phyloP scores from a whole-genome alignment of 2,888 invertebrate species.

The Amblyjoppa proteus region DNA sequence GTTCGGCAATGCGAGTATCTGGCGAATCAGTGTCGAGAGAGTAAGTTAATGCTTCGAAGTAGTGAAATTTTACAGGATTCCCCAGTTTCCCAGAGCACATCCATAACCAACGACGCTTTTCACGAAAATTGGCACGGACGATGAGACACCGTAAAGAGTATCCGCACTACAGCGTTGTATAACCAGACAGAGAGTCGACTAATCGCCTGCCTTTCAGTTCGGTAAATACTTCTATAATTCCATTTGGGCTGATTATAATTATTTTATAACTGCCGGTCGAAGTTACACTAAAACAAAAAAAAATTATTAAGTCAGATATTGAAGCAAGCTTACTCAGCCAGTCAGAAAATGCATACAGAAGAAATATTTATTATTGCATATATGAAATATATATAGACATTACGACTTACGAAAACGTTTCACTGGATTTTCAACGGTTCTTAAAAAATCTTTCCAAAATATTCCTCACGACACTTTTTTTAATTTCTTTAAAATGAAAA shows the following conservation, averaged over 20 bases:
- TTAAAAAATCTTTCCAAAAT: too few species aligned
- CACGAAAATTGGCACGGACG: constrained; percentile 70
- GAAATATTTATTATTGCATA: not conserved
- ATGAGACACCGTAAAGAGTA: constrained; percentile 42
- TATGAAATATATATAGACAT: not conserved
- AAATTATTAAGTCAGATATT: not conserved
- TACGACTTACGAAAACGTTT: not conserved
- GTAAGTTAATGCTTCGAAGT: not conserved
- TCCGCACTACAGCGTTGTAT: constrained; percentile 60
- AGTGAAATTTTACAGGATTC: not conserved
- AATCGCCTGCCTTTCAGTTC: constrained; percentile 64
- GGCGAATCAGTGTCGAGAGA: not conserved
- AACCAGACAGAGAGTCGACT: constrained; percentile 71
- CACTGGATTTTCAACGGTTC: not conserved
- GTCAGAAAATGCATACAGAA: too few species aligned
- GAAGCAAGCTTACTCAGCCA: too few species aligned
- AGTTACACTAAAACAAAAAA: constrained; percentile 2
- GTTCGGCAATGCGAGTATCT: constrained; percentile 67
- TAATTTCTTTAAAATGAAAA: too few species aligned
- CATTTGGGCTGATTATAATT: not conserved
- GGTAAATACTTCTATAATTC: constrained; percentile 23
- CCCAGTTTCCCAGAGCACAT: constrained; percentile 63
- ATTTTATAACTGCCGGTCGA: not conserved
- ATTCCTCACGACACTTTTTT: too few species aligned
- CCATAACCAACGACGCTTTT: constrained; percentile 70